Base-by-base conservation (phyloP, 1,140 invertebrate genomes). In the Drosophila asahinai region DNA sequence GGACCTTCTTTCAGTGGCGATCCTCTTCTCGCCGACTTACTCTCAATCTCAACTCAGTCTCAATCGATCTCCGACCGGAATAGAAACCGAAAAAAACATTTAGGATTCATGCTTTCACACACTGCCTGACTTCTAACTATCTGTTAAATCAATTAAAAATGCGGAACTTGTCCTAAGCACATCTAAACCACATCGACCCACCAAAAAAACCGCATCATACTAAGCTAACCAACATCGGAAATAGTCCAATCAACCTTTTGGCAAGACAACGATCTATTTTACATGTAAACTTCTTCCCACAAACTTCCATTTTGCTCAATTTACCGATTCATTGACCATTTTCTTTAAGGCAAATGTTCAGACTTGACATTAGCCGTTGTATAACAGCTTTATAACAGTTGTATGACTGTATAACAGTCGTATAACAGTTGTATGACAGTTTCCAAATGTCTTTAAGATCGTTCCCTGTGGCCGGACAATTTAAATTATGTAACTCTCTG, bases 61-160 rank as follows among this genome's bases (percentile, higher is more conserved):
- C 33, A 52, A 38, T 43, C 48, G 36, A 55, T 66, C 25, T 68
- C 45, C 48, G 22, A 51, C 42, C 43, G 27, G 15, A 43, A 36
- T 19, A 38, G 42, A 63, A 59, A 42, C 45, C 8, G 1, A 25
- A 38, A 36, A 9, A 55, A 38, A 33, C 17, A 25, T 64, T 59
- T 42, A 57, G 42, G 51, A 54, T 66, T 71, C 58, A 54, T 68
- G 80, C 81, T 83, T 76, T 76, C 33, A 84, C 74, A 77, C 73
- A 77, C 78, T 74, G 82, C 82, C 73, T 68, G 48, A 65, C 49
- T 70, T 65, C 43, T 58, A 61, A 45, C 43, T 57, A 68, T 65
- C 60, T 66, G 49, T 80, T 73, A 33, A 71, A 71, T 62, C 54
- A 58, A 47, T 52, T 81, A 42, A 36, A 62, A 81, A 71, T 60